These are phyloP conservation scores for Mola mola DNA, from an alignment of 2,113 vertebrate genomes.

Conservation along the genomic window DNA sequence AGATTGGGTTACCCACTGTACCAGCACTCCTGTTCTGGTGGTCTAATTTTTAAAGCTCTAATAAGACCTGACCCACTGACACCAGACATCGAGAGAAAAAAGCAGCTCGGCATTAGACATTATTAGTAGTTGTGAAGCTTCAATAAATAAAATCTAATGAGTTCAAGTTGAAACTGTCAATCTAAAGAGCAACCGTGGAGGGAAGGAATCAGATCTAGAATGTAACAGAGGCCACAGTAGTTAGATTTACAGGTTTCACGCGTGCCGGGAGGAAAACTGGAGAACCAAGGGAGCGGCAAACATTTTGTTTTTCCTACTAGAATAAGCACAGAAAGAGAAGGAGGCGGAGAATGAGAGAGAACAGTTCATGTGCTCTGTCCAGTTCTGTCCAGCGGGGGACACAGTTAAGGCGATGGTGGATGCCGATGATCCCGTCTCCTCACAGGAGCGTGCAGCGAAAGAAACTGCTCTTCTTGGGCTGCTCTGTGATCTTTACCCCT, in stretches of 20 bases:
- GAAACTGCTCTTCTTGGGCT: slow-evolving; percentile 95
- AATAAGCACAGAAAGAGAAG: slow-evolving; percentile 21
- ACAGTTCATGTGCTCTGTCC: slow-evolving; percentile 84
- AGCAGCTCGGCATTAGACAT: slow-evolving; percentile 1
- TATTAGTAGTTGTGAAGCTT: slow-evolving; percentile 8
- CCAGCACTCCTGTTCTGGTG: too few relatives aligned
- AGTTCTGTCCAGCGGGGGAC: slow-evolving; percentile 80
- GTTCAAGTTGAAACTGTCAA: not conserved
- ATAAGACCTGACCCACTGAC: too few relatives aligned
- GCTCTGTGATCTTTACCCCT: slow-evolving; percentile 92
- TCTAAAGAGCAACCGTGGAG: not conserved
- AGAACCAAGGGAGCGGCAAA: not conserved
- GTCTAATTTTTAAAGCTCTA: too few relatives aligned
- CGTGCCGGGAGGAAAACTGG: slow-evolving; percentile 26
- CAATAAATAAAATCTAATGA: slow-evolving; percentile 17
- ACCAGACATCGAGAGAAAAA: too few relatives aligned
- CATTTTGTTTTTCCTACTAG: slow-evolving; percentile 17
- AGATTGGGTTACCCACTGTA: too few relatives aligned
- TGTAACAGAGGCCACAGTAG: slow-evolving; percentile 45
- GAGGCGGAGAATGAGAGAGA: slow-evolving; percentile 5
- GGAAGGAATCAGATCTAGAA: slow-evolving; percentile 4
- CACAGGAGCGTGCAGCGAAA: slow-evolving; percentile 95
- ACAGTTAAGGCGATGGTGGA: slow-evolving; percentile 83
- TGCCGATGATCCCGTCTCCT: slow-evolving; percentile 59
- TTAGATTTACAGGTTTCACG: slow-evolving; percentile 44